Evolutionary conservation across 2,888 invertebrate genomes (phyloP), one percentile per base, ranked within the genome.

Genomic region (Campopleginae sp.): DNA sequence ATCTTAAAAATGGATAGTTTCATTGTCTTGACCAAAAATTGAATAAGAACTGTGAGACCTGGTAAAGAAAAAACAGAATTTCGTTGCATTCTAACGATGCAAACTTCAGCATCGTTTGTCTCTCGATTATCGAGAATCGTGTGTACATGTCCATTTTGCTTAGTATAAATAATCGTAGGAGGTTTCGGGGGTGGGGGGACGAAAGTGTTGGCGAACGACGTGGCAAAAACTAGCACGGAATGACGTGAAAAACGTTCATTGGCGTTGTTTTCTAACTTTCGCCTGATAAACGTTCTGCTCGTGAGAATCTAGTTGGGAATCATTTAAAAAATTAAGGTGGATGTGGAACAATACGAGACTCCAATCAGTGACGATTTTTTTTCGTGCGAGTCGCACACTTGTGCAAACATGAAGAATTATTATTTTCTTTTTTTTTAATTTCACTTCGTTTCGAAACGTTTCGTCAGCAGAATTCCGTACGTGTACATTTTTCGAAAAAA

Each of bases 261-360:
- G 66, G 27, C 82, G 58, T 86, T 38, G 86, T 76, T 87, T 87
- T 86, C 86, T 84, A 87, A 87, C 87, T 87, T 87, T 87, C 87
- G 87, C 87, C 76, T 33, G 83, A 31, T 54, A 12, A 8, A 58
- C 63, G 27, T 51, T 44, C 48, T 74, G n/a, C 38, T 33, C 38
- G 27, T 65, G 48, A 46, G 63, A 51, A 17, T 70, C 51, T 27
- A 31, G 33, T 31, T 31, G n/a, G 3, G 46, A 19, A 51, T 51
- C 48, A n/a, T 44, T 44, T 14, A n/a, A 38, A 31, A 46, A 23
- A 31, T 70, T 7, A 46, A 14, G 0, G 17, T 33, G 3, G 10
- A 12, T 51, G 23, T 54, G n/a, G 4, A 23, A 17, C 38, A 38
- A 54, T 33, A 23, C 23, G 48, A 33, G 31, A 8, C n/a, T 31